phyloP scores from a whole-genome alignment of 2,113 vertebrate species.

The Nymphicus hollandicus region DNA sequence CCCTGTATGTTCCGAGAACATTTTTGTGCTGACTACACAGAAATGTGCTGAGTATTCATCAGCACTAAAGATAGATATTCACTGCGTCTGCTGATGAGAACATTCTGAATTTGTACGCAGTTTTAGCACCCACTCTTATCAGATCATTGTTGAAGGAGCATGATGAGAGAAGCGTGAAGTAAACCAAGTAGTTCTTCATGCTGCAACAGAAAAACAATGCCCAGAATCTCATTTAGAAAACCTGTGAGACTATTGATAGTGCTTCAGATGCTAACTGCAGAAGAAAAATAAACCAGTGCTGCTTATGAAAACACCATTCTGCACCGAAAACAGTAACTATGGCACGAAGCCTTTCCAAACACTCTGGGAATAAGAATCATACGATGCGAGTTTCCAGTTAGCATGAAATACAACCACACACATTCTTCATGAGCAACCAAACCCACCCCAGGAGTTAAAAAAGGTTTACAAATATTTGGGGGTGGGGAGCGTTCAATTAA shows the following conservation, averaged over 20 bases:
- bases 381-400: background rate
- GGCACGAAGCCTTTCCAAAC: background rate
- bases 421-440: background rate
- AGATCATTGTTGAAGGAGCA: conserved; percentile 39
- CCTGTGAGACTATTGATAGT: background rate
- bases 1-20: background rate
- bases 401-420: background rate
- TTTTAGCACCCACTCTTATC: conserved; percentile 41
- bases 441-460: background rate
- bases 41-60: conserved; percentile 38
- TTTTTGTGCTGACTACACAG: conserved; percentile 49
- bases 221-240: background rate
- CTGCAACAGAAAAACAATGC: background rate
- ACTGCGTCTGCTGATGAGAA: conserved; percentile 39
- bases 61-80: conserved; percentile 54
- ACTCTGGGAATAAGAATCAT: background rate
- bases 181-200: background rate
- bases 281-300: background rate
- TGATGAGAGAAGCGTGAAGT: background rate
- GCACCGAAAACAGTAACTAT: background rate
- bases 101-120: conserved; percentile 27
- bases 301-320: background rate
- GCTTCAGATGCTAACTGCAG: background rate
- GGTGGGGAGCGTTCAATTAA: background rate
- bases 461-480: background rate